phyloP scores from a whole-genome alignment of 2,113 vertebrate species.

The Erinaceus europaeus region DNA sequence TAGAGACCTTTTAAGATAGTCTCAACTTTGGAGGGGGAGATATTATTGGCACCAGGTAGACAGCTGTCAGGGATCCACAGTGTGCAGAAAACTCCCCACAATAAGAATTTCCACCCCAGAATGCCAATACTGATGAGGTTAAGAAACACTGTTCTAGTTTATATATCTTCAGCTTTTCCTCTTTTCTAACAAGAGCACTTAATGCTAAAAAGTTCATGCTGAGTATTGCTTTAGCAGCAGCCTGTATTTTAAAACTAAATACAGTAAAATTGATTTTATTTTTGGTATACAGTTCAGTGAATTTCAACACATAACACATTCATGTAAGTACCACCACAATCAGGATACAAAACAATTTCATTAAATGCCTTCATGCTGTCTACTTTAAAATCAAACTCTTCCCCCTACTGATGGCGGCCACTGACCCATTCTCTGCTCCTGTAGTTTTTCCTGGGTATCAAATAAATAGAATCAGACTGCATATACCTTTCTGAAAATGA shows the following conservation, averaged over 20 bases:
- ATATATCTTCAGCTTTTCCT: slow-evolving; percentile 29
- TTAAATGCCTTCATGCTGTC: neutral
- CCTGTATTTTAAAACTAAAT: slow-evolving; percentile 30
- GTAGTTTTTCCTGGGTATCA: neutral
- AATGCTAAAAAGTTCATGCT: neutral
- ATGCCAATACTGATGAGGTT: neutral
- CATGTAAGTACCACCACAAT: neutral
- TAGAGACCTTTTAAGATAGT: neutral
- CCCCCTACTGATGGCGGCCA: too few relatives aligned
- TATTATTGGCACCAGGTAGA: neutral
- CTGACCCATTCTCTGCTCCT: neutral
- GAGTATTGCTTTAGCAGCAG: neutral
- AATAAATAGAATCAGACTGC: neutral
- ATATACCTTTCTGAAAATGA: neutral
- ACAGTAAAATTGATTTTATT: neutral
- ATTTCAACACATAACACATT: neutral
- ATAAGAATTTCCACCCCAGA: neutral
- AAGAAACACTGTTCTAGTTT: neutral
- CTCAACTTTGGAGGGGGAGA: neutral
- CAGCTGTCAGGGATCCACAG: neutral
- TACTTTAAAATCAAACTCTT: neutral
- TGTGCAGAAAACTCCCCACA: neutral
- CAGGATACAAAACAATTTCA: neutral
- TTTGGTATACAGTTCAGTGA: neutral
- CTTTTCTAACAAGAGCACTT: neutral